phyloP scores from a whole-genome alignment of 2,888 invertebrate species.

The Caenorhabditis sp. region DNA sequence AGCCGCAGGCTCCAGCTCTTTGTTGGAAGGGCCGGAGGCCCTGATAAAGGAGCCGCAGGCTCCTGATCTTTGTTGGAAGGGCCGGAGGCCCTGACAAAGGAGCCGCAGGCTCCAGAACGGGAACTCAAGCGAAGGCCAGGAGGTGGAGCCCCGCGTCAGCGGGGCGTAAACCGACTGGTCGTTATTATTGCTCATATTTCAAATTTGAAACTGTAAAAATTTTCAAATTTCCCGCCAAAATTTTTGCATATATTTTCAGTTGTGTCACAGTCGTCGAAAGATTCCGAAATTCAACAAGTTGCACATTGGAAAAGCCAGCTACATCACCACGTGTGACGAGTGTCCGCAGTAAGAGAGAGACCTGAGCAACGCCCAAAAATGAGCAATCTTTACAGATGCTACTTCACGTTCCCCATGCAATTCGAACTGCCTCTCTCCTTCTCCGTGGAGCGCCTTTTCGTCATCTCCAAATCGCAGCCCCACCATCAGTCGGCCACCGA shows the following conservation, averaged over 20 bases:
- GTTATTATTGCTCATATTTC: no score
- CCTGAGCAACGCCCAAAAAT: not conserved
- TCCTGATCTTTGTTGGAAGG: no score
- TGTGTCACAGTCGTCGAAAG: constrained; percentile 44
- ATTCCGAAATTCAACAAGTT: constrained; percentile 54
- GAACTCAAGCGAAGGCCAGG: no score
- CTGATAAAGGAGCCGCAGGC: no score
- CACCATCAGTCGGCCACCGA: constrained; percentile 63
- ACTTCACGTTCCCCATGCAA: constrained; percentile 62
- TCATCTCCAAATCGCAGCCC: constrained; percentile 58
- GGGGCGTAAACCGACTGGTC: no score
- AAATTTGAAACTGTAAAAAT: not conserved
- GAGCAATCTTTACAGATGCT: constrained; percentile 62
- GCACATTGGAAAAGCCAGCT: constrained; percentile 48
- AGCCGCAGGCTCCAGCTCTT: no score
- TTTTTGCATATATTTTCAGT: constrained; percentile 21
- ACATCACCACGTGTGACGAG: constrained; percentile 58
- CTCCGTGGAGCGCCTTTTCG: constrained; percentile 60
- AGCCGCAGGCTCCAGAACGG: no score
- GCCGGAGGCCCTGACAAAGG: no score
- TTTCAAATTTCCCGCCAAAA: not conserved
- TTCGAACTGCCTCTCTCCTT: constrained; percentile 63
- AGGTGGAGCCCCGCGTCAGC: no score
- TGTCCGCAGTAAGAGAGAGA: constrained; percentile 66
- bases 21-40: no score